These are phyloP conservation scores for Sebastes melanostomus DNA, from an alignment of 2,797 vertebrate species.

Conservation along the genomic window DNA sequence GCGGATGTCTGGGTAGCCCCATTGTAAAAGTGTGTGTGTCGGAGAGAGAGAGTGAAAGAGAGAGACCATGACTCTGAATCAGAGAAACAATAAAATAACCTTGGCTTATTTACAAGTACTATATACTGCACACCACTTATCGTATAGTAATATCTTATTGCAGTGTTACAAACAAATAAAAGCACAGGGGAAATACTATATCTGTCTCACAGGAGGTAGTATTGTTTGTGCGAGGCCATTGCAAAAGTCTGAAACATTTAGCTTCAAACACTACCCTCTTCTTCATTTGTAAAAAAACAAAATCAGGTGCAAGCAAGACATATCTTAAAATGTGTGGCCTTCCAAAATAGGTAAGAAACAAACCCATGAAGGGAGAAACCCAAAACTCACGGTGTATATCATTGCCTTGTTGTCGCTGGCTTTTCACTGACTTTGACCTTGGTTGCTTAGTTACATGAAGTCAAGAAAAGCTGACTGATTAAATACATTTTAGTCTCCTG, in stretches of 20 bases:
- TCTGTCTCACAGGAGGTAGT: background rate
- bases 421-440: background rate
- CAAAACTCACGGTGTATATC: no score
- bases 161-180: background rate
- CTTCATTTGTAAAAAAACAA: background rate
- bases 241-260: background rate
- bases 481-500: background rate
- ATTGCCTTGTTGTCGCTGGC: background rate
- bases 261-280: background rate
- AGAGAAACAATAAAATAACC: background rate
- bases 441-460: background rate
- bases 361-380: background rate
- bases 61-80: conserved; percentile 1
- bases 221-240: background rate
- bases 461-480: background rate
- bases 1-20: conserved; percentile 47
- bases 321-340: background rate
- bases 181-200: background rate
- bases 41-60: background rate
- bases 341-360: background rate
- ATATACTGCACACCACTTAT: background rate
- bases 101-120: background rate
- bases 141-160: background rate
- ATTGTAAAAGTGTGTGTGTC: conserved; percentile 24
- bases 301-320: no score